phyloP scores from a whole-genome alignment of 2,797 vertebrate genomes.

The Scomberomorus guttatus region DNA sequence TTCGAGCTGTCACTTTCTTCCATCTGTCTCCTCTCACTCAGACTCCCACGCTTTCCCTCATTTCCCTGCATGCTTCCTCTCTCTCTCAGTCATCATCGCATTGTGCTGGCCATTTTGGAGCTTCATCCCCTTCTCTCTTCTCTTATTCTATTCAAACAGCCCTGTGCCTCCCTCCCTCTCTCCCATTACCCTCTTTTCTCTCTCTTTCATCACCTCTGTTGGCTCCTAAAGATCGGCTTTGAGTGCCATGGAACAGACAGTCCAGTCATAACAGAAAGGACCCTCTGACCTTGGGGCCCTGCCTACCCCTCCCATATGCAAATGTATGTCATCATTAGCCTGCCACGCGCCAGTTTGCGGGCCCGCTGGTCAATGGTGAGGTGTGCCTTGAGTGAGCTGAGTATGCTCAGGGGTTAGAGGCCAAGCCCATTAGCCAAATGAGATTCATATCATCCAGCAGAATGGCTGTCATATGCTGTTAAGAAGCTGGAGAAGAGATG shows the following conservation, averaged over 20 bases:
- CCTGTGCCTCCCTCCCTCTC: conserved; percentile 4
- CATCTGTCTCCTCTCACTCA: conserved; percentile 49
- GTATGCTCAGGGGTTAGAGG: conserved; percentile 71
- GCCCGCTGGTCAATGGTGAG: conserved; percentile 34
- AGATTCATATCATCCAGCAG: conserved; percentile 69
- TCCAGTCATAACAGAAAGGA: conserved; percentile 62
- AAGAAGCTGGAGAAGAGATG: conserved; percentile 48
- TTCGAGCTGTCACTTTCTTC: conserved; percentile 52
- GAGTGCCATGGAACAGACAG: conserved; percentile 49
- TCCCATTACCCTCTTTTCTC: conserved; percentile 1
- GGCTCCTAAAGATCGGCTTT: conserved; percentile 29
- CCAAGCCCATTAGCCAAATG: conserved; percentile 77
- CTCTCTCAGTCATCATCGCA: conserved; percentile 13
- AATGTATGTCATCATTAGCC: conserved; percentile 76
- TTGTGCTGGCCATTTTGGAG: conserved; percentile 28
- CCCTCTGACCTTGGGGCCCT: conserved; percentile 54
- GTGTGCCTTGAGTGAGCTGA: conserved; percentile 38
- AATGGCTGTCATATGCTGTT: conserved; percentile 49
- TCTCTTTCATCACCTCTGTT: conserved; percentile 41
- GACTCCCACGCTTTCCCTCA: conserved; percentile 30
- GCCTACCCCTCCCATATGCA: conserved; percentile 73
- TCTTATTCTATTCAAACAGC: neutral
- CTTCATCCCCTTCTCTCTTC: conserved; percentile 23
- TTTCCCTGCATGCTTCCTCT: conserved; percentile 13
- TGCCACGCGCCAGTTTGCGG: conserved; percentile 36